These are phyloP conservation scores for Sorex maritimensis DNA, from an alignment of 2,797 vertebrate genomes.

Conservation along the genomic window DNA sequence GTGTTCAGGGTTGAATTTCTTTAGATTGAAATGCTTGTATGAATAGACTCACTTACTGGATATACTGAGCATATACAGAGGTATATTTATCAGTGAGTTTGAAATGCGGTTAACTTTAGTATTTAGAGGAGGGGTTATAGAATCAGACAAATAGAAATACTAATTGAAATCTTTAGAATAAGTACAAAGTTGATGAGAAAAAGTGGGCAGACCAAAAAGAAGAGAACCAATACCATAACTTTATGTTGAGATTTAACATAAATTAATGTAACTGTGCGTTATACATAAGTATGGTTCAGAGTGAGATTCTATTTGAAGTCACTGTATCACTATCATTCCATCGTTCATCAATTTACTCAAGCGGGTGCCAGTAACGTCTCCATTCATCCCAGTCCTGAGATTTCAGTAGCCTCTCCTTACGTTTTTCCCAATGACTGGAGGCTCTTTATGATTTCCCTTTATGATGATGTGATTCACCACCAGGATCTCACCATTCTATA, in stretches of 20 bases:
- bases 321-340: no score
- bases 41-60: background rate
- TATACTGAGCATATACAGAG: background rate
- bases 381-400: no score
- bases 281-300: background rate
- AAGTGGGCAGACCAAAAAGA: background rate
- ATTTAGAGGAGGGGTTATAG: background rate
- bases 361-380: no score
- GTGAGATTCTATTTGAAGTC: background rate
- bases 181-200: slow-evolving; percentile 38
- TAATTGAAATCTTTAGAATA: background rate
- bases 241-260: slow-evolving; percentile 1
- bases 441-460: no score
- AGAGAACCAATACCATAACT: background rate
- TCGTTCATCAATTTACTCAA: no score
- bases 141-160: background rate
- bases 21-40: slow-evolving; percentile 24
- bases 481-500: no score
- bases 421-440: no score
- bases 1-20: background rate
- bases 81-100: background rate
- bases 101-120: background rate
- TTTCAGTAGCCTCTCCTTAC: no score
- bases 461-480: no score
- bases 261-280: slow-evolving; percentile 11